Conservation (phyloP, 2,113 vertebrate genomes). For the Otis tarda region DNA sequence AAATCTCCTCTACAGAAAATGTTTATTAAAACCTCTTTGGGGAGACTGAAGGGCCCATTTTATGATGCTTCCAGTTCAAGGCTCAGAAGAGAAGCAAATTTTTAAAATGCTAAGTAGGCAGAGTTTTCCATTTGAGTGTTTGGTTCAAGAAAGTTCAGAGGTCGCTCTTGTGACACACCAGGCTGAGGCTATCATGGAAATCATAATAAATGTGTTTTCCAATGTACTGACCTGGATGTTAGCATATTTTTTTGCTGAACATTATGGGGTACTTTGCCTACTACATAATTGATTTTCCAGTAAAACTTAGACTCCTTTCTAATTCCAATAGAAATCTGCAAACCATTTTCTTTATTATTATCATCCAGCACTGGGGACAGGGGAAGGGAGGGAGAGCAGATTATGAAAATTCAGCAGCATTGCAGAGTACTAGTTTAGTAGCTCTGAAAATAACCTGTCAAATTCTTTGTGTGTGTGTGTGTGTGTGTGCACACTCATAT, state of each 20-base stretch:
- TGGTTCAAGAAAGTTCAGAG: slow-evolving; percentile 61
- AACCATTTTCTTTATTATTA: slow-evolving; percentile 21
- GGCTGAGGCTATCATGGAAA: slow-evolving; percentile 36
- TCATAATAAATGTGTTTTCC: slow-evolving; percentile 69
- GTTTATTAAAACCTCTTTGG: neutral
- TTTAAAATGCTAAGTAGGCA: slow-evolving; percentile 46
- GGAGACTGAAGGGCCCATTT: neutral
- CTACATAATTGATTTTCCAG: slow-evolving; percentile 68
- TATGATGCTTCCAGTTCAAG: neutral
- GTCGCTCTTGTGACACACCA: neutral
- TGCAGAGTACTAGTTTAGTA: neutral
- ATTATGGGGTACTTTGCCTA: slow-evolving; percentile 33
- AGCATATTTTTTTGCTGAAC: slow-evolving; percentile 70
- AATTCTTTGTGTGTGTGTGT: neutral
- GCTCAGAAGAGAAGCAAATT: neutral
- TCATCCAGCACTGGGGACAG: neutral
- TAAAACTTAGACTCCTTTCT: slow-evolving; percentile 56
- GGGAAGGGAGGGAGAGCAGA: neutral
- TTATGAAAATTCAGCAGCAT: slow-evolving; percentile 42
- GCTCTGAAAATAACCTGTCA: neutral
- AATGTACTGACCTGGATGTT: slow-evolving; percentile 51
- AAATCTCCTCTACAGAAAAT: neutral
- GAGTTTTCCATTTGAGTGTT: neutral
- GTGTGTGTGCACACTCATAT: neutral
- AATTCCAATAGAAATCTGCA: slow-evolving; percentile 37